Evolutionary conservation across 2,888 invertebrate species (phyloP), one percentile per base, ranked within the genome.

Genomic region (Tetragnatha montana): DNA sequence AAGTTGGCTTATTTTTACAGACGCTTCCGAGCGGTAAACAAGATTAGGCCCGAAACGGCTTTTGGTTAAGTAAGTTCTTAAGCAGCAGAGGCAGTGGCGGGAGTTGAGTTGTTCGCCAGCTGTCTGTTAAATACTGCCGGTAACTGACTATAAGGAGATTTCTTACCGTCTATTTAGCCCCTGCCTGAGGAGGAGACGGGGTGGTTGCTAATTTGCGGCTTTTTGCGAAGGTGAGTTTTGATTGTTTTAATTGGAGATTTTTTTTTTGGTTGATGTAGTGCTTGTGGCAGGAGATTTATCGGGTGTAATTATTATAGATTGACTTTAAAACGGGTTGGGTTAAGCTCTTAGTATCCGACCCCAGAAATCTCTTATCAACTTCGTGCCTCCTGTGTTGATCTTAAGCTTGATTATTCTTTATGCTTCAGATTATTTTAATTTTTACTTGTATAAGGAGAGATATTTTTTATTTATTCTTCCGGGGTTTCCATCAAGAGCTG

Each of bases 1-100:
- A 60, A 80, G 84, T 81, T 85, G 89, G 85, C 85, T 89, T 89
- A 89, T 89, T 89, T 89, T 89, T 89, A 83, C 89, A 81, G 89
- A 80, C 69, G 84, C 89, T 70, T 85, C 78, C 81, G 78, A 50
- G 85, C 85, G 85, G 89, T 89, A 89, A 89, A 89, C 89, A 89
- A 89, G 89, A 89, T 89, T 89, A 89, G 80, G 76, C 35, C 85
- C 81, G 60, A 81, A 85, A 89, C 89, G 85, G 89, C 89, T 89
- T 89, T 89, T 78, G 84, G 86, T 86, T 86, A 86, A 86, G 86
- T 85, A 81, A 89, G 89, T 89, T 85, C 85, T 89, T 89, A 85
- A 81, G 88, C 71, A 88, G 70, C 74, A 87, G 81, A 22, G 78
- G 80, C 21, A n/a, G 22, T 78, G 78, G 86, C 68, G 76, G 73